Conservation (phyloP, 2,113 vertebrate genomes). For the Pitta sordida region DNA sequence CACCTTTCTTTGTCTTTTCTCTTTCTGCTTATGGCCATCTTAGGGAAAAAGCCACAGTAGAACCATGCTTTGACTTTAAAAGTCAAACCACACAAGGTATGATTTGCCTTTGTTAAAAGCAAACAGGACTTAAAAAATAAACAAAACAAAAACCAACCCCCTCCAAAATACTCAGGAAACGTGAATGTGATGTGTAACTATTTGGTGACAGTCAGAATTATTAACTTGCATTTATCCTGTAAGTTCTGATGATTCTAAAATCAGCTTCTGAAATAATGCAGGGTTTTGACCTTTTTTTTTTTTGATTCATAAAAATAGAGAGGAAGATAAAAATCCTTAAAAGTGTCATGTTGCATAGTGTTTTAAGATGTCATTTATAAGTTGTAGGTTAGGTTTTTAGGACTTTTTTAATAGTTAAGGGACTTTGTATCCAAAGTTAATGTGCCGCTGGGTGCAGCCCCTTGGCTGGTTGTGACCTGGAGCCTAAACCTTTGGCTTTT, state of each 20-base stretch:
- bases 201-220: background rate
- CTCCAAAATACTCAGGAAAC: background rate
- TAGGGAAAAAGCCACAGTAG: background rate
- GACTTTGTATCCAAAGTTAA: background rate
- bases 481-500: background rate
- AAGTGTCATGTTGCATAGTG: background rate
- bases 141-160: background rate
- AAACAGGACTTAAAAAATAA: background rate
- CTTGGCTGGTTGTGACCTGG: background rate
- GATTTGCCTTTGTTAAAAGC: background rate
- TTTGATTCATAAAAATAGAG: background rate
- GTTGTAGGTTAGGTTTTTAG: background rate
- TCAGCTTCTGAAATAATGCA: background rate
- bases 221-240: background rate
- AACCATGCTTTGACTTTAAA: background rate
- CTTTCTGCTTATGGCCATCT: background rate
- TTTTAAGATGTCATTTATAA: background rate
- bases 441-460: background rate
- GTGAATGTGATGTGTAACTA: background rate
- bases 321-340: background rate
- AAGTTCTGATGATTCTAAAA: background rate
- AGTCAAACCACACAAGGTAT: background rate
- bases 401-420: background rate
- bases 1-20: background rate
- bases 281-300: background rate